phyloP scores from a whole-genome alignment of 2,797 vertebrate genomes.

The Eulemur rubriventer region DNA sequence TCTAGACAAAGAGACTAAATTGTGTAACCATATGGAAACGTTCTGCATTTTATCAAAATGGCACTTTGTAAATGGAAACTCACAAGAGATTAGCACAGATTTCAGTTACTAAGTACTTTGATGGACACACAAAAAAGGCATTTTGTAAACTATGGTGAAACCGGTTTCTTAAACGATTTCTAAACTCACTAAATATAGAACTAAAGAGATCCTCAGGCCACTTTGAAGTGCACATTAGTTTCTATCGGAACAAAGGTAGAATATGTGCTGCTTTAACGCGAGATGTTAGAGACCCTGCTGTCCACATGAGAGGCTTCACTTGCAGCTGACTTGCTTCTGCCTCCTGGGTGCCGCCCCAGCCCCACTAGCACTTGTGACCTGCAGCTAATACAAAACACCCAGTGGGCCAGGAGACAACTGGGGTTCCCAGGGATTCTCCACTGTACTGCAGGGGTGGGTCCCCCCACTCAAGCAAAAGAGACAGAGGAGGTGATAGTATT shows the following conservation, averaged over 20 bases:
- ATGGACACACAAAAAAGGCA: not conserved
- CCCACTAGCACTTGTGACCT: not conserved
- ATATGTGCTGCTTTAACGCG: not conserved
- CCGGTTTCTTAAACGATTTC: not conserved
- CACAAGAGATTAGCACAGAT: not conserved
- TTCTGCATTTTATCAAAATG: conserved; percentile 47
- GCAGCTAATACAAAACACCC: not conserved
- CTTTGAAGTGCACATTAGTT: not conserved
- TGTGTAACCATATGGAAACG: not conserved
- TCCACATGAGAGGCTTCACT: not conserved
- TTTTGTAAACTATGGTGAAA: not conserved
- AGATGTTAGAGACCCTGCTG: not conserved
- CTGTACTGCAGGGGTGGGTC: not conserved
- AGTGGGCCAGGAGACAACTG: not conserved
- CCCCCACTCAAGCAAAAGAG: not conserved
- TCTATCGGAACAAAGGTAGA: not conserved
- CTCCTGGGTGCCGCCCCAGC: fast-evolving
- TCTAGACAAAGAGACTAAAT: not conserved
- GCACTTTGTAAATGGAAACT: conserved; percentile 18
- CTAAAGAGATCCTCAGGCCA: not conserved
- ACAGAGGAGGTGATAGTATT: not conserved
- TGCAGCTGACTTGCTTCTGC: not conserved
- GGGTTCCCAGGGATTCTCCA: not conserved
- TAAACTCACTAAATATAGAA: not conserved
- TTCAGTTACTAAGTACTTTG: not conserved